Base-by-base conservation (phyloP, 1,140 invertebrate species). In the Formica exsecta region DNA sequence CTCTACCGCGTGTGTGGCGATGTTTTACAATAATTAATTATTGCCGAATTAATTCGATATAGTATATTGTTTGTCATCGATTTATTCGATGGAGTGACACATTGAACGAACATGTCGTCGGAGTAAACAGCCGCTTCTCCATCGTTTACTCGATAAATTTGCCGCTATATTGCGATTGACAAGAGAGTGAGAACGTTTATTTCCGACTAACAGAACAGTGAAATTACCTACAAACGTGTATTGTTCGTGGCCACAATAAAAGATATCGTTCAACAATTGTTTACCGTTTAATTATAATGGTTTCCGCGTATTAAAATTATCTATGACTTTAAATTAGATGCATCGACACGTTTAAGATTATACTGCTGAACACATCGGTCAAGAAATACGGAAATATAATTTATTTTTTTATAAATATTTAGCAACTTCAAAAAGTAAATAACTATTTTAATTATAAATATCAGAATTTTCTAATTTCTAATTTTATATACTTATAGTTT, bases 121-220 rank as follows among this genome's bases (percentile, higher is more conserved):
- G 19, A 59, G n/a, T 74, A 73, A 83, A 83, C 25, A 83, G n/a
- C 22, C 25, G 38, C 41, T 25, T 73, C 66, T 71, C 38, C 13
- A 74, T 73, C 68, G 54, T 59, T 75, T 59, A 13, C 32, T 9
- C 79, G n/a, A 62, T 83, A 83, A 74, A 83, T 83, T 83, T 57
- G 57, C 25, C 7, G 19, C 54, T 83, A 83, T 19, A 41, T 83
- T 83, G 54, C 38, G 51, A 83, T 13, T 73, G 79, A 83, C 79
- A 83, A 73, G 79, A 44, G 51, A 62, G 41, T 74, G 79, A 83
- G 38, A 74, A 83, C 25, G 13, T 73, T 83, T 73, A 81, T 81
- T 83, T 83, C 71, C 11, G 25, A 38, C 36, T 54, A 74, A 74
- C 54, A 29, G 25, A 74, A 29, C 25, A 29, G 22, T 29, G 41